These are phyloP conservation scores for Eremobia ochroleuca DNA, from an alignment of 2,888 invertebrate genomes.

Conservation along the genomic window DNA sequence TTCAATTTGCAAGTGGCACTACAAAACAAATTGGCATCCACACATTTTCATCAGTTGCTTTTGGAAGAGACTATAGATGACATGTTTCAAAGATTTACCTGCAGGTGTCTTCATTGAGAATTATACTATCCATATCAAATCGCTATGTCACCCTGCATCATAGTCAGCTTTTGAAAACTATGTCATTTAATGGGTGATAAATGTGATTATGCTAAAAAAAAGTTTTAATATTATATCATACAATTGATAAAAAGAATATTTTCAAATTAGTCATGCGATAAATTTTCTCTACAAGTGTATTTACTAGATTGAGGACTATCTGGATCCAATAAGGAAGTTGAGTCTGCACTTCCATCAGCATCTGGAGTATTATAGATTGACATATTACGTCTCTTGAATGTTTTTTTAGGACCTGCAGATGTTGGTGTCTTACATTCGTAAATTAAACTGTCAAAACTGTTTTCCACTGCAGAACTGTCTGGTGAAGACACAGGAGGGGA, in stretches of 20 bases:
- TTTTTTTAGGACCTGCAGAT: slow-evolving; percentile 77
- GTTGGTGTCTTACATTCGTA: slow-evolving; percentile 79
- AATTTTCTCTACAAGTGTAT: slow-evolving; percentile 65
- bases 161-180: slow-evolving; percentile 10
- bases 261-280: slow-evolving; percentile 31
- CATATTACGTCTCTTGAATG: slow-evolving; percentile 86
- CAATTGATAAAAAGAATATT: background rate
- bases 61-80: background rate
- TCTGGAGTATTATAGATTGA: slow-evolving; percentile 84
- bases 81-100: background rate
- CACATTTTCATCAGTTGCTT: background rate
- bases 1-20: background rate
- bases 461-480: slow-evolving; percentile 71
- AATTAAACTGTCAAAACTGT: slow-evolving; percentile 69
- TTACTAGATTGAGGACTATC: slow-evolving; percentile 79
- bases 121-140: slow-evolving; percentile 2
- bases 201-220: slow-evolving; percentile 11
- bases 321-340: slow-evolving; percentile 68
- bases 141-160: background rate
- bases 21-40: background rate
- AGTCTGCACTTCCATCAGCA: slow-evolving; percentile 75
- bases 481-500: slow-evolving; percentile 67
- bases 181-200: slow-evolving; percentile 14
- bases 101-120: background rate
- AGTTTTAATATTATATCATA: background rate